These are phyloP conservation scores for Numenius phaeopus DNA, from an alignment of 2,797 vertebrate species.

Conservation along the genomic window DNA sequence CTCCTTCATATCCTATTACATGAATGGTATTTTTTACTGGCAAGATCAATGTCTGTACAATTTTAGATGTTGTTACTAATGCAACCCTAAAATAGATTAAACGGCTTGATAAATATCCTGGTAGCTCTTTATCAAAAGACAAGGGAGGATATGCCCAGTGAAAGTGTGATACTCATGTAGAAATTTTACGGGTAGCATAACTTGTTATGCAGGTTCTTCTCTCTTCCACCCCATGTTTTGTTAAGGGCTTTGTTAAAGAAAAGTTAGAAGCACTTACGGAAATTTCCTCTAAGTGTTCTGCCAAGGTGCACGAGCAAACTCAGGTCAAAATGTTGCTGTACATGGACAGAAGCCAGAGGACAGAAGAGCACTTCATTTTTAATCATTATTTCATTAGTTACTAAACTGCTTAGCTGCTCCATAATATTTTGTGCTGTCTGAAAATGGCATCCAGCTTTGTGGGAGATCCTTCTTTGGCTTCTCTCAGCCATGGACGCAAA, in stretches of 20 bases:
- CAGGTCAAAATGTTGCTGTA: conserved; percentile 45
- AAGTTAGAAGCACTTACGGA: conserved; percentile 20
- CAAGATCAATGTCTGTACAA: conserved; percentile 5
- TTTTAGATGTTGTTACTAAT: background rate
- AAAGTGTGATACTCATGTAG: background rate
- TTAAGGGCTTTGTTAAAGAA: background rate
- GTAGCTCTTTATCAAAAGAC: background rate
- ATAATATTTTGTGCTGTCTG: background rate
- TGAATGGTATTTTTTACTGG: conserved; percentile 47
- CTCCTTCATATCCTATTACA: conserved; percentile 22
- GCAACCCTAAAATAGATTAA: background rate
- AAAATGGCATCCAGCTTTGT: background rate
- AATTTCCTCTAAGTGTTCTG: conserved; percentile 28
- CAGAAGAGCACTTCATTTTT: conserved; percentile 46
- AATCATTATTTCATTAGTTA: conserved; percentile 55
- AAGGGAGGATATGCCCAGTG: background rate
- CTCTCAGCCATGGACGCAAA: background rate
- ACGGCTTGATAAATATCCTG: background rate
- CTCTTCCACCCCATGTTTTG: background rate
- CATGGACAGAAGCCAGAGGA: conserved; percentile 40
- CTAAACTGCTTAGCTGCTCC: conserved; percentile 16
- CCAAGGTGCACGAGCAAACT: conserved; percentile 38
- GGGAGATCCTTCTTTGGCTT: conserved; percentile 14
- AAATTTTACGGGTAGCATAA: background rate
- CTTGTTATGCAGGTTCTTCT: background rate